Conservation (phyloP, 2,888 invertebrate species). For the Eupeodes luniger region DNA sequence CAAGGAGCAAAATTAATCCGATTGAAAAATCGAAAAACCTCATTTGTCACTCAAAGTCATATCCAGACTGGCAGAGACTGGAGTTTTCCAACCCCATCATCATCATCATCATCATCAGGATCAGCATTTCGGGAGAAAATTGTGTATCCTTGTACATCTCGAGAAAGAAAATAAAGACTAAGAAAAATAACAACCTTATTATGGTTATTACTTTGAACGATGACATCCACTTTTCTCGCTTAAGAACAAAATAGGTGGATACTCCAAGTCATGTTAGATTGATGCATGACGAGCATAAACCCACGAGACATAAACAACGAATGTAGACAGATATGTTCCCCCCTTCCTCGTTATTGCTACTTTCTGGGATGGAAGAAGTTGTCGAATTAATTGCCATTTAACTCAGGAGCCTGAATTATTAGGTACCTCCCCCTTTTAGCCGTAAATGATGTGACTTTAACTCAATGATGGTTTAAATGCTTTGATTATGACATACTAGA, state of each 20-base stretch:
- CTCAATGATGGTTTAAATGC: slow-evolving; percentile 59
- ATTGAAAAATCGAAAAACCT: slow-evolving; percentile 55
- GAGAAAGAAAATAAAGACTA: background rate
- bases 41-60: slow-evolving; percentile 63
- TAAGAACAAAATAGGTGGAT: slow-evolving; percentile 52
- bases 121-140: background rate
- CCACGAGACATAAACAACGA: slow-evolving; percentile 7
- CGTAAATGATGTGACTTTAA: slow-evolving; percentile 24
- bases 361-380: slow-evolving; percentile 77
- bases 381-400: slow-evolving; percentile 84
- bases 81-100: background rate
- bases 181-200: slow-evolving; percentile 6
- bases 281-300: slow-evolving; percentile 48
- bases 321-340: background rate
- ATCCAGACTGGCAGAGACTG: slow-evolving; percentile 6
- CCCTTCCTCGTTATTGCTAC: background rate
- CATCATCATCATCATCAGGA: too few species aligned
- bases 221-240: slow-evolving; percentile 67
- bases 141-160: background rate
- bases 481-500: slow-evolving; percentile 62
- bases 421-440: background rate
- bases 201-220: slow-evolving; percentile 48
- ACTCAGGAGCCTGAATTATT: slow-evolving; percentile 78
- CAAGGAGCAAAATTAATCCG: slow-evolving; percentile 44
- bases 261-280: slow-evolving; percentile 28